Conservation (phyloP, 2,797 vertebrate species). For the Synanceia verrucosa region DNA sequence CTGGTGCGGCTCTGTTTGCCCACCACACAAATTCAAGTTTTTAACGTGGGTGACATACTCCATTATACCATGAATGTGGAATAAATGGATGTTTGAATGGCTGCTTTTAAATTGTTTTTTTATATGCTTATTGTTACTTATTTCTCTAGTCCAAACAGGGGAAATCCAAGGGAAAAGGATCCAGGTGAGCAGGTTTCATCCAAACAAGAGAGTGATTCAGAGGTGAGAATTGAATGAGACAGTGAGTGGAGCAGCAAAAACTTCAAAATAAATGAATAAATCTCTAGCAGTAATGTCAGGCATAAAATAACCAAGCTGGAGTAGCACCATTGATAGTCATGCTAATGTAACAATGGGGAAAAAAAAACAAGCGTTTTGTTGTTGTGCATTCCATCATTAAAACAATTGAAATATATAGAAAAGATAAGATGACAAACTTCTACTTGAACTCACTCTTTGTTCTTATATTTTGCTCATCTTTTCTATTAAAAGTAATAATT, state of each 20-base stretch:
- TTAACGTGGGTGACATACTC: constrained; percentile 14
- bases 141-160: constrained; percentile 26
- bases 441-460: not conserved
- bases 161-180: not conserved
- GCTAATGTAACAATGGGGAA: not conserved
- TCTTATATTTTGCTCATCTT: not conserved
- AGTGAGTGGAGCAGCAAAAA: not conserved
- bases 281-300: not conserved
- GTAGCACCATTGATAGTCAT: not conserved
- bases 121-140: constrained; percentile 10
- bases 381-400: not conserved
- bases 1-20: constrained; percentile 36
- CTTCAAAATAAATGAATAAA: not conserved
- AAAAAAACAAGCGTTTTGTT: not conserved
- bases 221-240: not conserved
- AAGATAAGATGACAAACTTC: not conserved
- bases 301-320: not conserved
- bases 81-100: constrained; percentile 46
- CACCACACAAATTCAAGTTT: constrained; percentile 20
- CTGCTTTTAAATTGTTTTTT: constrained; percentile 29
- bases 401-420: not conserved
- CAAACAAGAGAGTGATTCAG: constrained; percentile 1
- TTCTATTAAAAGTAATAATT: not conserved
- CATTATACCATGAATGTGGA: constrained; percentile 37
- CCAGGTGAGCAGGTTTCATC: not conserved